Conservation (phyloP, 1,140 invertebrate species). For the Dreissena rostriformis region DNA sequence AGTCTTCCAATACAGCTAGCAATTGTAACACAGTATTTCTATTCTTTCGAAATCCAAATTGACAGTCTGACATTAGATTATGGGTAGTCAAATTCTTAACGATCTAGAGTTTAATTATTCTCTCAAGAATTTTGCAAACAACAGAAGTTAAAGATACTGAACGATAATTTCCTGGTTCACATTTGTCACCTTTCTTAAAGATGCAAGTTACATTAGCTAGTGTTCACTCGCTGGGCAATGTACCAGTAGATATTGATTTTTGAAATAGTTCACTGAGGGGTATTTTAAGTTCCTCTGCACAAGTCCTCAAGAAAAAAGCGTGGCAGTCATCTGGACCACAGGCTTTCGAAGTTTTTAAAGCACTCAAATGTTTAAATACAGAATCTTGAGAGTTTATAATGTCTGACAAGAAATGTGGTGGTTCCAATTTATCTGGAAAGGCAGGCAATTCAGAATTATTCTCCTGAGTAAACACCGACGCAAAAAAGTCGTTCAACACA, state of each 20-base stretch:
- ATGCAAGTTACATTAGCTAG: constrained; percentile 30
- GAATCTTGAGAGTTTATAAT: constrained; percentile 3
- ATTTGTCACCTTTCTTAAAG: constrained; percentile 45
- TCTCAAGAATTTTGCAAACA: constrained; percentile 37
- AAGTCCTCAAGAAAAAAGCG: constrained; percentile 2
- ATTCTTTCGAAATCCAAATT: constrained; percentile 51
- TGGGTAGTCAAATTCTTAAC: constrained; percentile 1
- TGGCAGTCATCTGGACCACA: constrained; percentile 28
- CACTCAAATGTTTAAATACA: constrained; percentile 16
- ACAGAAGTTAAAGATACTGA: constrained; percentile 43
- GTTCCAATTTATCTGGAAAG: neutral
- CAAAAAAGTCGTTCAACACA: neutral
- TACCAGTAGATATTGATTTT: constrained; percentile 26
- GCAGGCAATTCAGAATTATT: neutral
- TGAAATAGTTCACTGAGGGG: constrained; percentile 21
- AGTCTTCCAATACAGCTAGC: constrained; percentile 19
- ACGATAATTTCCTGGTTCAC: constrained; percentile 26
- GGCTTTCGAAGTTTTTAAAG: constrained; percentile 32
- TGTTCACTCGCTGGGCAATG: constrained; percentile 44
- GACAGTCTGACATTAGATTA: constrained; percentile 20
- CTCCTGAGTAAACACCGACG: neutral
- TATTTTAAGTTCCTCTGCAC: neutral
- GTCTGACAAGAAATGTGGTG: neutral
- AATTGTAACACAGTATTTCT: constrained; percentile 34
- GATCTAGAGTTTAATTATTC: constrained; percentile 21